Percentiles rank a stretch among this genome's conserved stretches.
phyloP scores from a whole-genome alignment of 2,888 invertebrate genomes.

The Macrophya alboannulata region DNA sequence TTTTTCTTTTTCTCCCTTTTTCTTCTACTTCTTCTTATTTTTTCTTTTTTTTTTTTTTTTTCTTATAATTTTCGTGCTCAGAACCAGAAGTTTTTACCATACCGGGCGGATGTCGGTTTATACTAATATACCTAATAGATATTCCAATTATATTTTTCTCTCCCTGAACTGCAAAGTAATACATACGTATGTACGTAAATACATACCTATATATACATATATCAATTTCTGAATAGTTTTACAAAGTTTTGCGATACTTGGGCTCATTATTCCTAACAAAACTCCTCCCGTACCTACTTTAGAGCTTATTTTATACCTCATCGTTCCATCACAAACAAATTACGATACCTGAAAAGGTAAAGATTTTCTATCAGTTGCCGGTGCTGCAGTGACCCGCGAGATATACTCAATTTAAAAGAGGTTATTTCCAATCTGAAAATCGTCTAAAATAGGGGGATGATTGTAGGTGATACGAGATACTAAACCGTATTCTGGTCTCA shows the following conservation, averaged over 20 bases:
- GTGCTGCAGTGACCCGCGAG: not conserved
- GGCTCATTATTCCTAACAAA: conserved; percentile 11
- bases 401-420: conserved; percentile 9
- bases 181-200: too few species aligned
- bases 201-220: not conserved
- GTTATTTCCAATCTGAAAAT: conserved; percentile 20
- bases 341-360: not conserved
- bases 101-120: not conserved
- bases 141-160: conserved; percentile 28
- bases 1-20: not conserved
- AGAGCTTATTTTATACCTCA: not conserved
- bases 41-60: not conserved
- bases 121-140: conserved; percentile 35
- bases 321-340: not conserved
- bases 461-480: conserved; percentile 24
- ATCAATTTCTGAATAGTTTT: conserved; percentile 8
- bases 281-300: not conserved
- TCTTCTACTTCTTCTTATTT: not conserved
- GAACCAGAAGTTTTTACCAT: conserved; percentile 22
- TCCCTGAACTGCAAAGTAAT: not conserved
- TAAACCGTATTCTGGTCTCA: conserved; percentile 41
- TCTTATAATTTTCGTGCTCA: conserved; percentile 18
- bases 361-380: not conserved
- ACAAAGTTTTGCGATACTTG: conserved; percentile 22
- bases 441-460: not conserved